Evolutionary conservation across 2,797 vertebrate genomes (phyloP).

Genomic region (Darevskia nairensis): DNA sequence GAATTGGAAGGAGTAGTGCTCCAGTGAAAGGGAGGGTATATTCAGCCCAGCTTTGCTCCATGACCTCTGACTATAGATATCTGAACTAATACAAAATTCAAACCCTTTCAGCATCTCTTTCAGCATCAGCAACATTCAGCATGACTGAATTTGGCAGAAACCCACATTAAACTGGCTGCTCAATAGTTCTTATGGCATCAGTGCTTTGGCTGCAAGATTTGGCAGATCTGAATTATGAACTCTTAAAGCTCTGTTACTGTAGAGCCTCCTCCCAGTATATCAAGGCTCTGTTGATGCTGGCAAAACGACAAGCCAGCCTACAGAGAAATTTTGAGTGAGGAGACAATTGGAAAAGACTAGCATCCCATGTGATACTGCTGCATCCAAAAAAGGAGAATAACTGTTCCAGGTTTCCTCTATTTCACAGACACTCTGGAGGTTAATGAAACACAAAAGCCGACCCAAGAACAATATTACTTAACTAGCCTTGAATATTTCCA

Average conservation of each 20-base stretch:
- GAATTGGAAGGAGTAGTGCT: too few species aligned
- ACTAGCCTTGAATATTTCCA: slow-evolving; percentile 56
- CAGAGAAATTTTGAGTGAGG: slow-evolving; percentile 3
- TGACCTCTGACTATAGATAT: neutral
- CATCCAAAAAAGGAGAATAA: neutral
- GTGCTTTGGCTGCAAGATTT: slow-evolving; percentile 1
- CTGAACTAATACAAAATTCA: slow-evolving; percentile 1
- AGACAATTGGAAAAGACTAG: slow-evolving; percentile 2
- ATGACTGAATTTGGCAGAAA: neutral
- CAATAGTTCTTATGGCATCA: neutral
- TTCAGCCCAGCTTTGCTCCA: too few species aligned
- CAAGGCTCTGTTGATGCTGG: neutral
- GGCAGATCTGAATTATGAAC: neutral
- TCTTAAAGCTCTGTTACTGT: slow-evolving; percentile 17
- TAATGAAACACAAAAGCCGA: slow-evolving; percentile 55
- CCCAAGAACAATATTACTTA: slow-evolving; percentile 46
- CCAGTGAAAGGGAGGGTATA: too few species aligned
- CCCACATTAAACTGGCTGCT: neutral
- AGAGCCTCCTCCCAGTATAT: neutral
- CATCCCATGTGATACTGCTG: slow-evolving; percentile 31
- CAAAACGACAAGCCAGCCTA: slow-evolving; percentile 25
- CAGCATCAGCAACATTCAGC: slow-evolving; percentile 14
- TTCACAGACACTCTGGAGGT: slow-evolving; percentile 18
- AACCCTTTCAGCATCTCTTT: neutral
- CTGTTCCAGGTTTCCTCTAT: slow-evolving; percentile 30